Conservation (phyloP, 2,888 invertebrate species). For the Cotesia congregata region DNA sequence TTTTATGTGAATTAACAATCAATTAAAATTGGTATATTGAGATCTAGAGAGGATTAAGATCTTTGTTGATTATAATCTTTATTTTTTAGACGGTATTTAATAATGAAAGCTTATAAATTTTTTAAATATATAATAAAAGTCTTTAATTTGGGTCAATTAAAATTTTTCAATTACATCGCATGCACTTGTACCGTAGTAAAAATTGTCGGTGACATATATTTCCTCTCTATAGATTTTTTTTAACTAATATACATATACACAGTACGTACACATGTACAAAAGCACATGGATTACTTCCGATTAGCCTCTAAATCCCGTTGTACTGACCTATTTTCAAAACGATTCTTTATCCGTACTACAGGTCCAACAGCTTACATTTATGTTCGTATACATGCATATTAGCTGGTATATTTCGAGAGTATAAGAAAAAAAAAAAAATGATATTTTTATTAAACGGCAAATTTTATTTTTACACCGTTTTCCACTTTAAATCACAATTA, state of each 20-base stretch:
- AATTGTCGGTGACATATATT: conserved; percentile 5
- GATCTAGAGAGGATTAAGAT: too few relatives aligned
- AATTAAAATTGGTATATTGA: too few relatives aligned
- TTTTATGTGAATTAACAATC: too few relatives aligned
- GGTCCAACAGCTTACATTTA: background rate
- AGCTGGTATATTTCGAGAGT: too few relatives aligned
- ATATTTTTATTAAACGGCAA: too few relatives aligned
- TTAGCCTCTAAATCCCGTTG: conserved; percentile 45
- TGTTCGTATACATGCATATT: background rate
- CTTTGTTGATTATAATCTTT: too few relatives aligned
- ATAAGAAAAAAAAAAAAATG: too few relatives aligned
- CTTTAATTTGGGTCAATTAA: background rate
- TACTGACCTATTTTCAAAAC: conserved; percentile 46
- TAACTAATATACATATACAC: conserved; percentile 16
- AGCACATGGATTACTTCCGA: conserved; percentile 43
- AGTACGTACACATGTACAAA: background rate
- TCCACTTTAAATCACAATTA: background rate
- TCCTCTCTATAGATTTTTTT: conserved; percentile 11
- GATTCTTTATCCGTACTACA: conserved; percentile 36
- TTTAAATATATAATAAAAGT: background rate
- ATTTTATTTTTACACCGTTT: too few relatives aligned
- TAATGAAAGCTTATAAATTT: background rate
- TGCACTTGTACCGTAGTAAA: conserved; percentile 16
- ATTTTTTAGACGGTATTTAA: too few relatives aligned
- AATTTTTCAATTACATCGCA: background rate